phyloP scores from a whole-genome alignment of 2,797 vertebrate species.

The Ambastaia sidthimunki region DNA sequence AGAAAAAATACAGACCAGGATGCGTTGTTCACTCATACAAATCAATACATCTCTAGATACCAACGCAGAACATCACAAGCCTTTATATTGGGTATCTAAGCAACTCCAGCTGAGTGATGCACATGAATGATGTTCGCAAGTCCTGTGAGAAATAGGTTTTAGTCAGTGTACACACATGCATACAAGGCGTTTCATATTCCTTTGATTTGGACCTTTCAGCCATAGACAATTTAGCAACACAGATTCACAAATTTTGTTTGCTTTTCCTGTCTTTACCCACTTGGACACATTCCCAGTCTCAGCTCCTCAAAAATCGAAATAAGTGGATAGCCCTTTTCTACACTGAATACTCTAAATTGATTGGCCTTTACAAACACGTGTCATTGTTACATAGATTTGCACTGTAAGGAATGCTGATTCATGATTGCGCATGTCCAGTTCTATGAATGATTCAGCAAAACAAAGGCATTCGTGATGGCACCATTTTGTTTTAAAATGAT shows the following conservation, averaged over 20 bases:
- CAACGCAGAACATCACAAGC: neutral
- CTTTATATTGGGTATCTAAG: conserved; percentile 2
- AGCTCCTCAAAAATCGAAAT: conserved; percentile 24
- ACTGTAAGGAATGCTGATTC: conserved; percentile 28
- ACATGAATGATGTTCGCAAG: conserved; percentile 2
- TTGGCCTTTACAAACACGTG: conserved; percentile 26
- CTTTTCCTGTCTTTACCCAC: conserved; percentile 22
- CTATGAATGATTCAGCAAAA: conserved; percentile 30
- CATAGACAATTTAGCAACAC: neutral
- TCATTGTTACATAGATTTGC: conserved; percentile 6
- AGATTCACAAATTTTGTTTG: neutral
- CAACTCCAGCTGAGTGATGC: neutral
- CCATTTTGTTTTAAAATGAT: conserved; percentile 37
- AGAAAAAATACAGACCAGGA: neutral
- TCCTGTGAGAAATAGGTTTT: neutral
- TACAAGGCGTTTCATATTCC: neutral
- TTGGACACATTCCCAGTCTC: conserved; percentile 3
- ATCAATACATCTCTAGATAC: neutral
- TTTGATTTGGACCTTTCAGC: neutral
- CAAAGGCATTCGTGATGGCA: conserved; percentile 18
- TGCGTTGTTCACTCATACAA: conserved; percentile 1
- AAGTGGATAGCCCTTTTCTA: conserved; percentile 15
- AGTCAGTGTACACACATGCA: neutral
- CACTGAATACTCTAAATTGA: conserved; percentile 16
- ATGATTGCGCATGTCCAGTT: neutral